Conservation (phyloP, 30 jellyfish, hydroid and myxozoan species). For the Morbakka virulenta region DNA sequence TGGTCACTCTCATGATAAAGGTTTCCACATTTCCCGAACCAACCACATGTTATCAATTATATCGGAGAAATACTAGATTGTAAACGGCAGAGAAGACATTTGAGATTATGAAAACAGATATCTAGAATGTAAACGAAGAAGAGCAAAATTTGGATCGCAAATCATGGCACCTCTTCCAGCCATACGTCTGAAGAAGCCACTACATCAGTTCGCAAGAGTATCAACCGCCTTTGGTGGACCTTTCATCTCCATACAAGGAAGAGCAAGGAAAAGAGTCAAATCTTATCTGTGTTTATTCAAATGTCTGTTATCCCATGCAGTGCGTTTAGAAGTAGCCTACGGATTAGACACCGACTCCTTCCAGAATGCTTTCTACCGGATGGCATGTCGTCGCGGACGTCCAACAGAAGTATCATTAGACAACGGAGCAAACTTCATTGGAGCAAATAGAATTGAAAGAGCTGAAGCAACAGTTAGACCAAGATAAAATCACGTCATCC, state of each 20-base stretch:
- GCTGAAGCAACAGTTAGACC: constrained; percentile 15
- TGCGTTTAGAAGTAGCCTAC: constrained; percentile 49
- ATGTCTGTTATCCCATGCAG: constrained; percentile 45
- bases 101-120: constrained; percentile 6
- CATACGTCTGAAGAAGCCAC: constrained; percentile 1
- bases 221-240: too few relatives aligned
- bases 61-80: too few relatives aligned
- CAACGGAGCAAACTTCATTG: constrained; percentile 52
- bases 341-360: too few relatives aligned
- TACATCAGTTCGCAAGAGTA: constrained; percentile 38
- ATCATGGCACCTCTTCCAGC: constrained; percentile 49
- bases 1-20: too few relatives aligned
- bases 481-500: neutral
- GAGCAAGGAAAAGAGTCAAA: constrained; percentile 34
- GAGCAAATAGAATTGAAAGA: constrained; percentile 37
- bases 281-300: too few relatives aligned
- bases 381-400: constrained; percentile 40
- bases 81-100: constrained; percentile 17
- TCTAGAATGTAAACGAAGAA: too few relatives aligned
- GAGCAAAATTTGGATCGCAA: constrained; percentile 10
- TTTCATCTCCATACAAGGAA: constrained; percentile 52
- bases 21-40: neutral
- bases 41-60: neutral
- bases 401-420: constrained; percentile 31
- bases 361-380: too few relatives aligned